Base-by-base conservation (phyloP, 2,888 invertebrate species). In the Heliconius ismenius region DNA sequence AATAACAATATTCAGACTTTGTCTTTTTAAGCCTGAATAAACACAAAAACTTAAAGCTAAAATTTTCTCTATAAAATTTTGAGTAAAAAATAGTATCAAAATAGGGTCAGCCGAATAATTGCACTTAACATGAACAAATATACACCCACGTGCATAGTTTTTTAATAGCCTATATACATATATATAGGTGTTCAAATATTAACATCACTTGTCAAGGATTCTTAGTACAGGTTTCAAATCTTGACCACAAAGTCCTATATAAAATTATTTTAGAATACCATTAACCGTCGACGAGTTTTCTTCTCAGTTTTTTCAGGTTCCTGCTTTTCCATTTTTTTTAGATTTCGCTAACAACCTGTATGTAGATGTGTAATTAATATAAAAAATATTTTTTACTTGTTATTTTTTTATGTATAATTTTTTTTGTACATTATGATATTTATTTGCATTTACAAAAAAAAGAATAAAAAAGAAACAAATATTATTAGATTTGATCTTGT, bases 231-330 rank as follows among this genome's bases (percentile, higher is more conserved):
- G 24, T 24, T 67, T 39, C 18, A 24, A 67, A 67, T 43, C 67
- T 67, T 24, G 39, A 39, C 24, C 15, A 6, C 6, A 26, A 39
- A 13, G 13, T 11, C 1, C n/a, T 36, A 21, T 6, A n/a, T n/a
- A 65, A n/a, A 21, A 24, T 36, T 65, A 7, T 15, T 24, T 9
- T 39, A 24, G 18, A 39, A 43, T 39, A 67, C 39, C 67, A 67
- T n/a, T 24, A 67, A 39, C 39, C 67, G 67, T 39, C 39, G 39
- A 15, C 67, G 67, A 43, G 67, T 24, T 67, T 67, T 67, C 39
- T 67, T 67, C 39, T 67, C 15, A 24, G 24, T 26, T 7, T 24
- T 24, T 58, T 58, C n/a, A 67, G 67, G 39, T 43, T 43, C 39
- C 24, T 67, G 39, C 39, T 43, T 67, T n/a, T 67, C 39, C 67